Evolutionary conservation across 2,888 invertebrate genomes (phyloP), one percentile per base, ranked within the genome.

Genomic region (Blastobasis lacticolella): DNA sequence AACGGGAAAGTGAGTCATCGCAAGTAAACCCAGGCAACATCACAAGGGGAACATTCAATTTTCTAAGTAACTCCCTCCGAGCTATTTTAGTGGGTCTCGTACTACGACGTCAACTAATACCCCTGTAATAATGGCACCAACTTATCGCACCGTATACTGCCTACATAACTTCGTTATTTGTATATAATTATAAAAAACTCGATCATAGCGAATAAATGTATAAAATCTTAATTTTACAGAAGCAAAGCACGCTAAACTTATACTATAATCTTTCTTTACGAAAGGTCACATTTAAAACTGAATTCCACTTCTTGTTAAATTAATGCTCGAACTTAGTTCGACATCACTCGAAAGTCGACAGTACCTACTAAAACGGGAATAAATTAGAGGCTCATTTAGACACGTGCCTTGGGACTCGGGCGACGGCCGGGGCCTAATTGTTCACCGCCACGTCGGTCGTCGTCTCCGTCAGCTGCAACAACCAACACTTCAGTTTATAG

Each of bases 41-140:
- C 23, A 23, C 23, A 23, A 23, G 23, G 23, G 23, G 23, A 23
- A 23, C 23, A 23, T 23, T 23, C 23, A 23, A 23, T 23, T 23
- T 23, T 23, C 23, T 23, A 52, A 55, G 49, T 56, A 47, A 44
- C 46, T 44, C 9, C 42, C 47, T 45, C 44, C 52, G 50, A 55
- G 50, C 49, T 63, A 69, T 70, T 71, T 67, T 63, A 75, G 78
- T 67, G 64, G 76, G 70, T 71, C 71, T 67, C 69, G 71, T 74
- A 71, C 69, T 68, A 72, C 74, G 67, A 76, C 76, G 67, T 70
- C 75, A 81, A 83, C 84, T 81, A 80, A 84, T 81, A 82, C 85
- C 87, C 85, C 86, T 87, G 87, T 87, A 88, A 85, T 84, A 87
- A 88, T 88, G 88, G 88, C 88, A 88, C 88, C 88, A 87, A 87